Evolutionary conservation across 2,113 vertebrate species (phyloP).

Genomic region (Dicaeum eximium): DNA sequence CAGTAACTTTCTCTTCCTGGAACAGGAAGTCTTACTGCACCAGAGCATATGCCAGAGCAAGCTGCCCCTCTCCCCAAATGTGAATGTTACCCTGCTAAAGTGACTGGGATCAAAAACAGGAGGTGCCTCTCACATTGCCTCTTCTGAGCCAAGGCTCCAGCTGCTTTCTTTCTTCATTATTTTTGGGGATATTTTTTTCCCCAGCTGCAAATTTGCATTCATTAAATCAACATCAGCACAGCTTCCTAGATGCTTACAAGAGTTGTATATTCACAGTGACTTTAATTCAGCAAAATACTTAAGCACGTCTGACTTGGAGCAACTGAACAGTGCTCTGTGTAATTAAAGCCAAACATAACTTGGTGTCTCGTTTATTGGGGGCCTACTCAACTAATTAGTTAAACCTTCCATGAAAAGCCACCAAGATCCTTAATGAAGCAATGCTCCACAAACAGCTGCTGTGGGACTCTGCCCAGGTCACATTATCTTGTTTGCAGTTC

Average conservation of each 20-base stretch:
- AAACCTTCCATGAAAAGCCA: slow-evolving; percentile 19
- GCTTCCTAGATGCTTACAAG: not conserved
- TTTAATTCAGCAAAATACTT: not conserved
- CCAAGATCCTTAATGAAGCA: slow-evolving; percentile 15
- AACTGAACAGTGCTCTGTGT: not conserved
- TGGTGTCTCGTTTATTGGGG: not conserved
- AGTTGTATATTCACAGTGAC: not conserved
- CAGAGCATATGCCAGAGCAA: not conserved
- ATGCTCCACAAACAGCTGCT: slow-evolving; percentile 5
- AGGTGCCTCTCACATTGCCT: not conserved
- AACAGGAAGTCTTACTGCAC: not conserved
- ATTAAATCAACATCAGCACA: not conserved
- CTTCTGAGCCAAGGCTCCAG: not conserved
- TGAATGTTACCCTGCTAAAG: not conserved
- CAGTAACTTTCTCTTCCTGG: not conserved
- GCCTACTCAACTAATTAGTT: slow-evolving; percentile 33
- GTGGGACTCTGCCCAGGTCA: slow-evolving; percentile 34
- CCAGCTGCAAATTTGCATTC: not conserved
- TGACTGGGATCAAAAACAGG: not conserved
- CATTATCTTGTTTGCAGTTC: slow-evolving; percentile 61
- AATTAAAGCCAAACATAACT: slow-evolving; percentile 38
- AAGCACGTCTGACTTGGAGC: not conserved
- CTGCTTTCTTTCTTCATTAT: not conserved
- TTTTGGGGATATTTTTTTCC: not conserved
- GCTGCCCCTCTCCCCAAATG: not conserved